Percentiles rank a stretch among this genome's conserved stretches.
Conservation (phyloP, 92 coral and sea anemone genomes). For the Umimayanthus chanpuru region DNA sequence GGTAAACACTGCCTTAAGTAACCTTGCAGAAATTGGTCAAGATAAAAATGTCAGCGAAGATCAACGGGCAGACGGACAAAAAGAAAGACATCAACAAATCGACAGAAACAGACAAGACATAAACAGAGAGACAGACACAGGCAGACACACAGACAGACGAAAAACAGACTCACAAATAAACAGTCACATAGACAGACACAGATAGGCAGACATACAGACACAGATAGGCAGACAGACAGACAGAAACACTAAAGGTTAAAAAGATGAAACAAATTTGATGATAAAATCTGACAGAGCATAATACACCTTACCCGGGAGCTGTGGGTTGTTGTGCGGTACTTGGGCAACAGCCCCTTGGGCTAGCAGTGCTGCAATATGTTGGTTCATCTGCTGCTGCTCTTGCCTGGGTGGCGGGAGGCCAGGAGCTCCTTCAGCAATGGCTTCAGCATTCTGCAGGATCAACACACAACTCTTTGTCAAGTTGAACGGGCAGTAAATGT, state of each 20-base stretch:
- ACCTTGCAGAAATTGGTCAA: no score
- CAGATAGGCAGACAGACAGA: neutral
- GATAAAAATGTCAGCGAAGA: no score
- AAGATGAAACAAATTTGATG: neutral
- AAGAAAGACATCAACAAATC: no score
- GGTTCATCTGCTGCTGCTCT: constrained; percentile 60
- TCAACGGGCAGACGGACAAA: no score
- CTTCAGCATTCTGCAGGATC: constrained; percentile 17
- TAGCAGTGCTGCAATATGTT: constrained; percentile 52
- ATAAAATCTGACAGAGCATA: neutral
- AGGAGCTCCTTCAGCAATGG: constrained; percentile 34
- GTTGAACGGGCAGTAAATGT: neutral
- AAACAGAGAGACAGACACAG: no score
- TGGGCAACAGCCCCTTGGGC: constrained; percentile 16
- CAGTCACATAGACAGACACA: no score
- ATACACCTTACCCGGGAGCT: constrained; percentile 5
- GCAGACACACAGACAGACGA: no score
- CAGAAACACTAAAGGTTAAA: no score
- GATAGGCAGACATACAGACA: no score
- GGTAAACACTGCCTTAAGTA: no score
- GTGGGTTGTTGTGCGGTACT: neutral
- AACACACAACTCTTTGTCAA: neutral
- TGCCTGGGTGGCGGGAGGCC: constrained; percentile 61
- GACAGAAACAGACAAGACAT: no score
- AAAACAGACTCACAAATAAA: no score